phyloP scores from a whole-genome alignment of 2,113 vertebrate genomes.

The Paralichthys olivaceus region DNA sequence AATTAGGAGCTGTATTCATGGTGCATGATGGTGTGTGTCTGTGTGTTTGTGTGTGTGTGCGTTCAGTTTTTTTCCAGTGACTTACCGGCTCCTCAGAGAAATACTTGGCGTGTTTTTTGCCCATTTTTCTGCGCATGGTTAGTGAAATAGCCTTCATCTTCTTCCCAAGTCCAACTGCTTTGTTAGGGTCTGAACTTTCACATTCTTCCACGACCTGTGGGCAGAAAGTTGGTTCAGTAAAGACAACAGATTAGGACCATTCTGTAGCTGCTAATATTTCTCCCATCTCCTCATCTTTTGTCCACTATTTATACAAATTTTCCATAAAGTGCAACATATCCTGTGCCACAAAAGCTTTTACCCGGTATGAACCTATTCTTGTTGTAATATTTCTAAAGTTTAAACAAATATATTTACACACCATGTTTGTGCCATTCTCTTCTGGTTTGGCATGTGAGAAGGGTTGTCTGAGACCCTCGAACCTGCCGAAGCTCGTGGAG shows the following conservation, averaged over 20 bases:
- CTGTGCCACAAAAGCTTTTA: neutral
- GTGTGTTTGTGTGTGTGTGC: slow-evolving; percentile 13
- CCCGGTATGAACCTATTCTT: neutral
- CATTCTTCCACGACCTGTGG: slow-evolving; percentile 82
- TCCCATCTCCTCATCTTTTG: no score
- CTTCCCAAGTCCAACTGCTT: slow-evolving; percentile 88
- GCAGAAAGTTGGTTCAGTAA: slow-evolving; percentile 12
- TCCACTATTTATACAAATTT: no score
- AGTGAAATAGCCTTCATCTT: slow-evolving; percentile 96
- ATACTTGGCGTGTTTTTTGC: slow-evolving; percentile 90
- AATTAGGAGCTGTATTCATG: neutral
- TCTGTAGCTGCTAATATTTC: neutral
- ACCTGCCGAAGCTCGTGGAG: slow-evolving; percentile 90
- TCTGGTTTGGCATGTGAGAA: slow-evolving; percentile 79
- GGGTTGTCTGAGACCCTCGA: slow-evolving; percentile 85
- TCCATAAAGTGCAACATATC: no score
- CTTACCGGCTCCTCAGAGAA: slow-evolving; percentile 90
- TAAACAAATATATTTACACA: slow-evolving; percentile 43
- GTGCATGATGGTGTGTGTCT: no score
- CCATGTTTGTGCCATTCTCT: slow-evolving; percentile 82
- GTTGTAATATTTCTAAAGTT: neutral
- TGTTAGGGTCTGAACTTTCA: slow-evolving; percentile 82
- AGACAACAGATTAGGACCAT: neutral
- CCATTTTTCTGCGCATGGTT: slow-evolving; percentile 94
- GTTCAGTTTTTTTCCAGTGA: slow-evolving; percentile 22